Conservation (phyloP, 1,140 invertebrate species). For the Bombus breviceps region DNA sequence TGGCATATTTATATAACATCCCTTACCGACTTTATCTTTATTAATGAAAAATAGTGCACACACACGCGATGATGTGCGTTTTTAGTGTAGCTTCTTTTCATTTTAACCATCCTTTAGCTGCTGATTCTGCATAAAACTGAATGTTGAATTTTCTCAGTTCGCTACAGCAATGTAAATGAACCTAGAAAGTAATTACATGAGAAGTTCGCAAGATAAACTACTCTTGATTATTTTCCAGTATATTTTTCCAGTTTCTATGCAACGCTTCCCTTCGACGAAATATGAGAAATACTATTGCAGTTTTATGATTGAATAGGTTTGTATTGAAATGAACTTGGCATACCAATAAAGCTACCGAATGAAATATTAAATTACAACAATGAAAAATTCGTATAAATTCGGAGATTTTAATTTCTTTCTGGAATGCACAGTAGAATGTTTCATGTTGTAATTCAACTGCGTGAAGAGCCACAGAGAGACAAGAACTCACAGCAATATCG, state of each 20-base stretch:
- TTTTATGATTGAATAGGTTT: not conserved
- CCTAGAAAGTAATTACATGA: not conserved
- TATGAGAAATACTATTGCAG: not conserved
- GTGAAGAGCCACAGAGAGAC: not conserved
- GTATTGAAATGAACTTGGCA: not conserved
- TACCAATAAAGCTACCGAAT: too few species aligned
- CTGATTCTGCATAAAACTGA: not conserved
- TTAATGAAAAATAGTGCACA: too few species aligned
- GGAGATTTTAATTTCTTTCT: not conserved
- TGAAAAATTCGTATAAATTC: not conserved
- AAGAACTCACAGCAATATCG: not conserved
- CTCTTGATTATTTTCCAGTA: too few species aligned
- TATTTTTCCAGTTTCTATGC: not conserved
- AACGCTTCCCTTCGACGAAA: not conserved
- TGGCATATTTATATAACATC: too few species aligned
- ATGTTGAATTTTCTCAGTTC: not conserved
- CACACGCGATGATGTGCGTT: not conserved
- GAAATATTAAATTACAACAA: not conserved
- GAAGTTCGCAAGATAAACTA: not conserved
- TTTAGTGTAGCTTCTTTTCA: not conserved
- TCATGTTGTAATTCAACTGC: not conserved
- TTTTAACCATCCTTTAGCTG: not conserved
- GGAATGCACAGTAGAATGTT: not conserved
- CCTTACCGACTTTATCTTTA: not conserved
- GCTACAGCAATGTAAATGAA: not conserved